Base-by-base conservation (phyloP, 2,113 vertebrate species). In the Polyodon spathula region DNA sequence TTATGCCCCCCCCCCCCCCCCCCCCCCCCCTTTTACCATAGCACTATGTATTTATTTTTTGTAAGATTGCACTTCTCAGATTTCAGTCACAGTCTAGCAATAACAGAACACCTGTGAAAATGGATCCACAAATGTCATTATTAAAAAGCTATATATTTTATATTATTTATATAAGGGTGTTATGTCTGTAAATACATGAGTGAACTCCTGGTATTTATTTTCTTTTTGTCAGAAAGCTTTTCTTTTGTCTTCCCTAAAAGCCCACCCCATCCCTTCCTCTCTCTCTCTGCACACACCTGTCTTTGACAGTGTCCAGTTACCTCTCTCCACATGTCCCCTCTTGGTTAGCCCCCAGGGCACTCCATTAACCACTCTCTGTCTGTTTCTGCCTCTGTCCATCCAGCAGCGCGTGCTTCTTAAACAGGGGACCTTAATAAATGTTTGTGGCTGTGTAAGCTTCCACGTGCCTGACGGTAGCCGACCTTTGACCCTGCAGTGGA, bases 401-500 rank as follows among this genome's bases (percentile, higher is more conserved):
- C 57, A 37, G 52, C 46, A 44, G 15, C 15, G 11, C 46, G 14
- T 48, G 15, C 27, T 46, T 77, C 79, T 87, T 71, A 78, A 75
- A 62, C 83, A 81, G 76, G 79, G 66, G 4, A 59, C 41, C 8
- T 63, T 61, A 63, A 54, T 58, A 62, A 10, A 54, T 56, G 58
- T 16, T 61, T 62, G 37, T 43, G 41, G 56, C 53, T 14, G 8
- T 37, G 37, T 27, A 27, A 27, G 27, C 27, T 15, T 59, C 58
- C 16, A 0, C 50, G 66, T 58, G 64, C 62, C 66, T 66, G 63
- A 64, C 67, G 72, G 66, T 79, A 73, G 78, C 74, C 84, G 79
- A 79, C 81, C 83, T 81, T 65, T 77, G 71, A 78, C 78, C 81
- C 75, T 64, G 58, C 65, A 67, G 72, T 76, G 72, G 75, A 68